These are phyloP conservation scores for Phalanger gymnotis DNA, from an alignment of 2,797 vertebrate genomes.

Conservation along the genomic window DNA sequence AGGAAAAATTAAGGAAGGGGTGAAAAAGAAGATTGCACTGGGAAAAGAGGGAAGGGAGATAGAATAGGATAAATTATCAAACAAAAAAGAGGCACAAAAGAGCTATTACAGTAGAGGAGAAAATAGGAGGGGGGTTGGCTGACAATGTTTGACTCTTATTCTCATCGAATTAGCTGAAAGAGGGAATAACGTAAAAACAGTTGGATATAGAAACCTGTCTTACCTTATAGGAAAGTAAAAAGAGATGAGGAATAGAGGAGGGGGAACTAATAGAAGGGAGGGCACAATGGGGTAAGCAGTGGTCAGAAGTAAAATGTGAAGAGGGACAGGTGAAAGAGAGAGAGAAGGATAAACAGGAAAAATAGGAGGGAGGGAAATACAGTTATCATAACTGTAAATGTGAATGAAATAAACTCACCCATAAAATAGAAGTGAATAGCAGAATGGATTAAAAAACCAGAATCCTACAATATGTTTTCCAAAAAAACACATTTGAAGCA, in stretches of 20 bases:
- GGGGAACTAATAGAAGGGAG: background rate
- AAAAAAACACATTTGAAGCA: background rate
- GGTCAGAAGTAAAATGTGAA: background rate
- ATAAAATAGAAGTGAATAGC: background rate
- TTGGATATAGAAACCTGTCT: background rate
- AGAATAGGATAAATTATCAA: background rate
- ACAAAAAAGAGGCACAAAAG: background rate
- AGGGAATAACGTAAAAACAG: background rate
- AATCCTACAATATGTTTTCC: background rate
- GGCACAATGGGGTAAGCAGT: background rate
- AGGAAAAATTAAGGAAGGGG: too few species aligned
- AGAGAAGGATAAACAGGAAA: background rate
- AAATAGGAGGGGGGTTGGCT: background rate
- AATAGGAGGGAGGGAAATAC: background rate
- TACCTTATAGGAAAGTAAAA: background rate
- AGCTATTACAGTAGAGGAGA: too few species aligned
- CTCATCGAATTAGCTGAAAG: background rate
- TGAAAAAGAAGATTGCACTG: background rate
- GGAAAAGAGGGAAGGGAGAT: background rate
- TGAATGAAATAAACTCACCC: background rate
- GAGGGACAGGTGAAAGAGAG: background rate
- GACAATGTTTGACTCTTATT: background rate
- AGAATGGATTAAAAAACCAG: background rate
- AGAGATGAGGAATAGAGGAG: background rate
- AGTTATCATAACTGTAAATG: background rate